phyloP scores from a whole-genome alignment of 2,888 invertebrate species.

The Chaetogeoica ovagalla region DNA sequence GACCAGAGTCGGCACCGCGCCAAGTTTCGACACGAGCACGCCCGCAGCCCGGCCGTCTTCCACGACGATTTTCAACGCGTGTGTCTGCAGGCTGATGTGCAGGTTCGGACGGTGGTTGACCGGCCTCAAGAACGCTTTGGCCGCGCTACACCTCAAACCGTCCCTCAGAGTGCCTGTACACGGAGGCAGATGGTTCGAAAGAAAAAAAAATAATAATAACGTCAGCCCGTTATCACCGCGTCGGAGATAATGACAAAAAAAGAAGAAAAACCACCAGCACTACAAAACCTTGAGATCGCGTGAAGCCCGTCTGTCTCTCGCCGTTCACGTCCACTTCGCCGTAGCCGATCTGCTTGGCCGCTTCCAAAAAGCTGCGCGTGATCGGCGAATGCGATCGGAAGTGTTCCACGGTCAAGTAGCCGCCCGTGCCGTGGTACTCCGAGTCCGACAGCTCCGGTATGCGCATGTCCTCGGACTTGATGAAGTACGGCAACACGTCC shows the following conservation, averaged over 20 bases:
- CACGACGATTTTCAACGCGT: conserved; percentile 71
- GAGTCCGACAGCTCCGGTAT: conserved; percentile 67
- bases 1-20: conserved; percentile 62
- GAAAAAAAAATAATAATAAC: too few species aligned
- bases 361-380: conserved; percentile 70
- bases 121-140: conserved; percentile 78
- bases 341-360: conserved; percentile 73
- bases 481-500: conserved; percentile 75
- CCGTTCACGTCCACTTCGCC: conserved; percentile 75
- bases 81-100: conserved; percentile 71
- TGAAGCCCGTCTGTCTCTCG: conserved; percentile 76
- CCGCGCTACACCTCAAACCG: conserved; percentile 77
- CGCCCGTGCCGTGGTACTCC: conserved; percentile 71
- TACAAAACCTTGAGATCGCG: conserved; percentile 63
- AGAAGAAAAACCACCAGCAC: too few species aligned
- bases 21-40: conserved; percentile 68
- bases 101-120: conserved; percentile 70
- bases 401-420: conserved; percentile 74
- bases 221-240: too few species aligned
- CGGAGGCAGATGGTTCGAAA: too few species aligned
- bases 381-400: conserved; percentile 73
- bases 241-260: too few species aligned
- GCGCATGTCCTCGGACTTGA: conserved; percentile 77
- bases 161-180: conserved; percentile 70
- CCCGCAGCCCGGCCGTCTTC: conserved; percentile 67